Conservation (phyloP, 2,113 vertebrate species). For the Cynocephalus volans region DNA sequence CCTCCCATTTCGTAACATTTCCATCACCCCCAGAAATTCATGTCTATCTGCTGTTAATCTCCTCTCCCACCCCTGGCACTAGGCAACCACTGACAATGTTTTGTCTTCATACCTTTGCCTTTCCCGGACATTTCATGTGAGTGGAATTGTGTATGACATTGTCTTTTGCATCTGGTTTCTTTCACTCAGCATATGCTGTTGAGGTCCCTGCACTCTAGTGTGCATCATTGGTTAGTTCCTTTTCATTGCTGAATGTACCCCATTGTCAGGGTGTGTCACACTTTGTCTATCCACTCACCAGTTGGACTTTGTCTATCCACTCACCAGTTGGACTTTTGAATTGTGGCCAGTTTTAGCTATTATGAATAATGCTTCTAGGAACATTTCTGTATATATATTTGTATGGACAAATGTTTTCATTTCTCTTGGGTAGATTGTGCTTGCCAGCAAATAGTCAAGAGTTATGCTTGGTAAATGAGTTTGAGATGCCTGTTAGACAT, state of each 20-base stretch:
- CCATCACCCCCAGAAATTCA: background rate
- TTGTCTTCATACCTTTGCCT: background rate
- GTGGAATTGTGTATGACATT: background rate
- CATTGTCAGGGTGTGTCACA: background rate
- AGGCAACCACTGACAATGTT: fast-evolving
- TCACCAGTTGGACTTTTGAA: fast-evolving
- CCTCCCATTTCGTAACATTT: too few relatives aligned
- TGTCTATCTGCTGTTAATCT: background rate
- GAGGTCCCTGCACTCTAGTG: background rate
- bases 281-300: background rate
- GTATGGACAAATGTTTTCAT: background rate
- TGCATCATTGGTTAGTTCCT: too few relatives aligned
- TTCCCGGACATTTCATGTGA: background rate
- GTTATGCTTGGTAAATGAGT: background rate
- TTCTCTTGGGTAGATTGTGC: background rate
- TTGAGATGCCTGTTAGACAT: fast-evolving
- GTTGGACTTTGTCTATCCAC: background rate
- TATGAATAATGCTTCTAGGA: background rate
- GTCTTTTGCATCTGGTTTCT: background rate
- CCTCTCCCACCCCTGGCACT: background rate
- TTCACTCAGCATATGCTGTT: background rate
- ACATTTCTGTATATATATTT: background rate
- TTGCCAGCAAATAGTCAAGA: background rate
- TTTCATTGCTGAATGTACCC: background rate
- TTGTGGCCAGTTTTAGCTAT: background rate